Base-by-base conservation (phyloP, 30 jellyfish, hydroid and myxozoan species). In the Clytia hemisphaerica region DNA sequence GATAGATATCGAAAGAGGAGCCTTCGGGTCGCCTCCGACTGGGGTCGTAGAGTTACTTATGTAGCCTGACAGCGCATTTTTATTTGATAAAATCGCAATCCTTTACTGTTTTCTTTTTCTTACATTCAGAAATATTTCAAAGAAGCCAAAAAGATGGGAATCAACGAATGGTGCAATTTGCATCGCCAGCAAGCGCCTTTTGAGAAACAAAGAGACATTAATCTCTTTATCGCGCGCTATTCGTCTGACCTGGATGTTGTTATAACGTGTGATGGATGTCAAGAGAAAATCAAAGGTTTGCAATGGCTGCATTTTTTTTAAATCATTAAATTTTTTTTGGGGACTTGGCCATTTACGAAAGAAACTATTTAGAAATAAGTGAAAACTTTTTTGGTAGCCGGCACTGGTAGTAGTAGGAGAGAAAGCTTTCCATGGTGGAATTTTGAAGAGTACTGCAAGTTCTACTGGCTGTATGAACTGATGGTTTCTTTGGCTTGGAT, bases 181-280 rank as follows among this genome's bases (percentile, higher is more conserved):
- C 28, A 55, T 49, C 73, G 93, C 21, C 71, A 72, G 1, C 24
- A 45, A n/a, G 96, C 96, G 18, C 44, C 94, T 10, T 62, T 47
- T 16, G 94, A 79, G 12, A 74, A 36, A 24, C 93, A 86, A 47
- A 55, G 93, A 46, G 96, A 70, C 66, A 86, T 86, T 67, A 79
- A 86, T 50, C 69, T 86, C 42, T 80, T 86, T 66, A 86, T 86
- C 55, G 96, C 96, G 5, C 74, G 94, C n/a, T 86, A 38, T 37
- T 82, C 96, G 5, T 90, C 83, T 4, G 77, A 71, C 25, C 72
- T 86, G 53, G 94, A 79, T 24, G 96, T 86, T 0, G 86, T 72
- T 4, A 79, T 86, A 37, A 78, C 93, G 4, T 86, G 96, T 73
- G 94, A 86, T 78, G 96, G 96, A 60, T 86, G 96, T 73, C 66